These are phyloP conservation scores for Sarcophaga carnaria DNA, from an alignment of 2,888 invertebrate species.

Conservation along the genomic window DNA sequence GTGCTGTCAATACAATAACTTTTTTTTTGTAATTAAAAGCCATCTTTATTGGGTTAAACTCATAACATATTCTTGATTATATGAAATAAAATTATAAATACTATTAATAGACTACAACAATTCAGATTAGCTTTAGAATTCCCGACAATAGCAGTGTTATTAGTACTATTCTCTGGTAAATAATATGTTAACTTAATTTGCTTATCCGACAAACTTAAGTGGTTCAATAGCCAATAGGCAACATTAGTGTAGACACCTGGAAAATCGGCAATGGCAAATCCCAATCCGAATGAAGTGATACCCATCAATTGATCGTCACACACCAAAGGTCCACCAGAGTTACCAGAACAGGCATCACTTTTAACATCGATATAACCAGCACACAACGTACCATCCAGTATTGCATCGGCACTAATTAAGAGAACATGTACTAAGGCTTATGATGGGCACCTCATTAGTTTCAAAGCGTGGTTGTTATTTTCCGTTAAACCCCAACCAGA, in stretches of 20 bases:
- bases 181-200: neutral
- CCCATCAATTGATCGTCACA: constrained; percentile 71
- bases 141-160: neutral
- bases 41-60: too few species aligned
- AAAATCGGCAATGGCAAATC: constrained; percentile 71
- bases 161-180: neutral
- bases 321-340: constrained; percentile 75
- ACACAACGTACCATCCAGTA: constrained; percentile 73
- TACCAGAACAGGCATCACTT: constrained; percentile 73
- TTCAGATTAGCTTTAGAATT: neutral
- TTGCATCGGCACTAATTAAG: constrained; percentile 55
- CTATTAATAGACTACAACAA: neutral
- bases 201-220: constrained; percentile 16
- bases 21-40: too few species aligned
- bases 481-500: constrained; percentile 74
- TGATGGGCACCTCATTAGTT: constrained; percentile 76
- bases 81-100: neutral
- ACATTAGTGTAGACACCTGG: constrained; percentile 74
- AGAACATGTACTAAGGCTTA: constrained; percentile 70
- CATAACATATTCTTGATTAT: neutral
- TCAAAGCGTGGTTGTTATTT: constrained; percentile 49
- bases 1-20: too few species aligned
- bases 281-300: constrained; percentile 73
- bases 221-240: constrained; percentile 70
- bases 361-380: constrained; percentile 73